These are phyloP conservation scores for Camarhynchus parvulus DNA, from an alignment of 2,113 vertebrate species.

Conservation along the genomic window DNA sequence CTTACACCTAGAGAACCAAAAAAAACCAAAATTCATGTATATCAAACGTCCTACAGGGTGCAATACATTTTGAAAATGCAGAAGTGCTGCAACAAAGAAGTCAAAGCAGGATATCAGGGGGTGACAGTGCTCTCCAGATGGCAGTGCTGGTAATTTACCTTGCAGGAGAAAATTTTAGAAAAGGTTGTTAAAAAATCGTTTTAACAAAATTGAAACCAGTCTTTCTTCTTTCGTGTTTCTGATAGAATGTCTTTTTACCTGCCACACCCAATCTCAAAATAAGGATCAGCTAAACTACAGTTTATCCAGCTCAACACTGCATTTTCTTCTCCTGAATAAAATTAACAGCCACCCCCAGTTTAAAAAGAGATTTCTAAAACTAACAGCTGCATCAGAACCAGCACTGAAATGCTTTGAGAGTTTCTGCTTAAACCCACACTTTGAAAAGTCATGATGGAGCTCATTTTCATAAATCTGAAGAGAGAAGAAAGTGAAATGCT, in stretches of 20 bases:
- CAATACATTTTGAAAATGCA: background rate
- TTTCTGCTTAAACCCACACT: slow-evolving; percentile 26
- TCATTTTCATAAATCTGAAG: background rate
- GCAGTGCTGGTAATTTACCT: background rate
- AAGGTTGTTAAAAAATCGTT: background rate
- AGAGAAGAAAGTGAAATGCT: slow-evolving; percentile 9
- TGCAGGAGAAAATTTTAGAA: background rate
- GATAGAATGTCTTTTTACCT: background rate
- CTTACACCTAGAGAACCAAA: background rate
- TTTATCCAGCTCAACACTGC: background rate
- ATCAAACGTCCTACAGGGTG: background rate
- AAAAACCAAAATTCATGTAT: background rate
- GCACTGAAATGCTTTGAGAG: slow-evolving; percentile 6
- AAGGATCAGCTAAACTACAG: background rate
- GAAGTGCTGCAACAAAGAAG: background rate
- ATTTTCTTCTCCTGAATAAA: background rate
- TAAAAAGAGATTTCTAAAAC: slow-evolving; percentile 27
- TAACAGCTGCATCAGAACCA: slow-evolving; percentile 25
- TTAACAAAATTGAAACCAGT: background rate
- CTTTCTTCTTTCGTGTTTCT: background rate
- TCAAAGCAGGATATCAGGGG: background rate
- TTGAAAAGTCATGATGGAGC: background rate
- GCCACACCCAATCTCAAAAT: slow-evolving; percentile 15
- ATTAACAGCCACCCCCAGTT: slow-evolving; percentile 25
- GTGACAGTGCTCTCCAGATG: fast-evolving